Base-by-base conservation (phyloP, 2,888 invertebrate species). In the Pherbina coryleti region DNA sequence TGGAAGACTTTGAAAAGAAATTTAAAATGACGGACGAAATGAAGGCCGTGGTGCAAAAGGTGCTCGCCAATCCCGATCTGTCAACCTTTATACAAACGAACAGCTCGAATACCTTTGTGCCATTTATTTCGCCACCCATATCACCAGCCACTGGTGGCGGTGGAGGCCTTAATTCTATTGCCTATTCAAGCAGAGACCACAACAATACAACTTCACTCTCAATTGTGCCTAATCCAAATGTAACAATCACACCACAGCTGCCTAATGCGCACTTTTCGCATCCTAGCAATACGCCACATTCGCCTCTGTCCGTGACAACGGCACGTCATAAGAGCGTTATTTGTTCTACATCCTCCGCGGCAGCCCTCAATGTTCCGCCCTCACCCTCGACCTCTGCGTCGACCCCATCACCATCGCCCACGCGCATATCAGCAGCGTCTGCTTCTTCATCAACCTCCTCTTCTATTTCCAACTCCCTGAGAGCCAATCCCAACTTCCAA, bases 1-100 rank as follows among this genome's bases (percentile, higher is more conserved):
- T 88, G 31, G 86, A 87, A 76, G 88, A 88, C 78, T 87, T 88
- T 44, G 88, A 88, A 77, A 87, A 88, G 81, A 88, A 88, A 78
- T 89, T 86, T 77, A 88, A 88, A 83, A 89, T 88, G 88, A 87
- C 88, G 5, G 88, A 88, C 75, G 88, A 88, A 83, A 88, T 88
- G 88, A 86, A 87, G 37, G 88, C 88, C 11, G 88, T 89, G n/a
- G 88, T 89, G 51, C 88, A 88, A 69, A 89, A 89, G 76, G 88
- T 89, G 25, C 80, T 89, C 34, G 85, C 88, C 72, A 89, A 89
- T 85, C 88, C 89, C 8, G 89, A 89, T 82, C 82, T 89, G 53
- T 89, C 88, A 67, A 89, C 88, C 0, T 89, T 86, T 51, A 88
- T 89, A 81, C 89, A 88, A 75, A 88, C 88, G 4, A 89, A 88